Evolutionary conservation across 2,888 invertebrate species (phyloP), one percentile per base, ranked within the genome.

Genomic region (Agrotis puta): DNA sequence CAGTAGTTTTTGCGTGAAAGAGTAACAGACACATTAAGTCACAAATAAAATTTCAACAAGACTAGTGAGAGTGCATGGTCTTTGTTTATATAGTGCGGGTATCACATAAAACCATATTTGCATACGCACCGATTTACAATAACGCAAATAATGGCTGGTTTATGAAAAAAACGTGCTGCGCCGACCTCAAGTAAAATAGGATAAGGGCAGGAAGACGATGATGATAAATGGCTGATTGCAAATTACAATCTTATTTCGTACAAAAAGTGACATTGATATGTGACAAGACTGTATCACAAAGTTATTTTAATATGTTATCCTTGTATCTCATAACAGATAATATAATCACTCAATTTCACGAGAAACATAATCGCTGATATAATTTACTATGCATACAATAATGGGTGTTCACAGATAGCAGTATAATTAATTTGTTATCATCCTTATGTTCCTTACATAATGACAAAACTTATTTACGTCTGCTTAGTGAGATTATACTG

Each of bases 311-410:
- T 72, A 22, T 33, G 43, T 16, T 47, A 53, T 61, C 11, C n/a
- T 71, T 51, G 63, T 54, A 63, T 75, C 24, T 51, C 45, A 20
- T 20, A 45, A 53, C 57, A 64, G 72, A 75, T 65, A 33, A 58
- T 58, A 39, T 65, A 53, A 73, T 73, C 65, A 65, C 16, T 65
- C 33, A 51, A 22, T 65, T 65, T 65, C 58, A 43, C 11, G 24
- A 74, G 59, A 61, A 67, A 66, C n/a, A 50, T 66, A 54, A 74
- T 76, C 63, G 20, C 67, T 14, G 45, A 54, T 61, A 61, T 66
- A 66, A 66, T 22, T 54, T 58, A 75, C 27, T 7, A 43, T 6
- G 20, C 33, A 43, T 3, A 24, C 33, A 53, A 39, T 2, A 50
- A 53, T 64, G 43, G 53, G 20, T 6, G n/a, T 39, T 0, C 14